Conservation (phyloP, 2,797 vertebrate genomes). For the Microctenopoma steveboyesi region DNA sequence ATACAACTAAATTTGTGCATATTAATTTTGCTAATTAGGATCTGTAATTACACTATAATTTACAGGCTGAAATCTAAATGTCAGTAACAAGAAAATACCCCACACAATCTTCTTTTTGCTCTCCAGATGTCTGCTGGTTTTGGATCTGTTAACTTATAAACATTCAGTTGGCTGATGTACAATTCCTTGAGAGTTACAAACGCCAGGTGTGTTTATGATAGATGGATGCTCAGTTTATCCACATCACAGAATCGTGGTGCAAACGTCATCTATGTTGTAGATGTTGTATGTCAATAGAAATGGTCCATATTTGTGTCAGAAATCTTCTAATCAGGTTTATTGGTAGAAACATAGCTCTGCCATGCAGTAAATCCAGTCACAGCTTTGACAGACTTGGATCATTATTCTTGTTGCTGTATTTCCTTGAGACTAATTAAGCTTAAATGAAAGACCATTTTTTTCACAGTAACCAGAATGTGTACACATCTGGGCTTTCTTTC, state of each 20-base stretch:
- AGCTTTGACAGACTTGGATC: background rate
- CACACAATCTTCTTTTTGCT: background rate
- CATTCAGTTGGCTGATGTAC: background rate
- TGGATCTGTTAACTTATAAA: background rate
- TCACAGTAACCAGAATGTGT: background rate
- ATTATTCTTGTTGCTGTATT: background rate
- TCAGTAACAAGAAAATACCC: constrained; percentile 1
- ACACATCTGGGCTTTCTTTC: constrained; percentile 5
- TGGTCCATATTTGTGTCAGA: background rate
- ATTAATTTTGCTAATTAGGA: constrained; percentile 24
- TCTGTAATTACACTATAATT: constrained; percentile 34
- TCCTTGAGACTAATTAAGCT: background rate
- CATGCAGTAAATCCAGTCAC: background rate
- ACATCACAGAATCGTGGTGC: background rate
- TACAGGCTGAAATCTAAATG: constrained; percentile 10
- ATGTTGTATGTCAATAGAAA: background rate
- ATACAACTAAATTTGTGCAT: constrained; percentile 9
- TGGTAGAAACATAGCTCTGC: background rate
- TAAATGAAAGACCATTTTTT: constrained; percentile 22
- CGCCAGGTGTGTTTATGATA: background rate
- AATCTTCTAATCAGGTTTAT: background rate
- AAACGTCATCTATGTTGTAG: background rate
- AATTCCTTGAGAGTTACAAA: background rate
- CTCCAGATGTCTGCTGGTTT: constrained; percentile 3
- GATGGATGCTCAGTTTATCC: background rate